Conservation (phyloP, 2,797 vertebrate species). For the Sebastolobus altivelis region DNA sequence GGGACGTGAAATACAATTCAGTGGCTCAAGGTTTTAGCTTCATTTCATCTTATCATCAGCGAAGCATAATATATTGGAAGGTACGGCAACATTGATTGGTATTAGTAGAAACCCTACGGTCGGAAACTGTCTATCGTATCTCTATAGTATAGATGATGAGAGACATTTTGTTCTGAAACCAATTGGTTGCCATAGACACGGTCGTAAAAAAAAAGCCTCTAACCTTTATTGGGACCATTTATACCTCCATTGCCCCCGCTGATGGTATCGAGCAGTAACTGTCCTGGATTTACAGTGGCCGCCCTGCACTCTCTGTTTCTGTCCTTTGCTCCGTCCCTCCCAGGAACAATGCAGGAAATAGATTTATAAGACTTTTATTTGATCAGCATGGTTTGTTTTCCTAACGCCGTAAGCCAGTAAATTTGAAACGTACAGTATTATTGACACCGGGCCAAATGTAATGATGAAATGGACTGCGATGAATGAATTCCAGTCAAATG, state of each 20-base stretch:
- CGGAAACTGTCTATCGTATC: conserved; percentile 14
- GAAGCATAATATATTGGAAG: not conserved
- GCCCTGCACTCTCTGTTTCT: conserved; percentile 55
- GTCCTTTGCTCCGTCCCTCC: conserved; percentile 34
- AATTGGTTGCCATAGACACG: conserved; percentile 63
- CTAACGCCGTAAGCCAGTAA: conserved; percentile 27
- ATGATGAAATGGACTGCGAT: conserved; percentile 5
- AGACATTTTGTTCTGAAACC: conserved; percentile 51
- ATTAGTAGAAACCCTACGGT: not conserved
- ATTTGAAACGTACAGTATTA: conserved; percentile 31
- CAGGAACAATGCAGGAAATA: conserved; percentile 36
- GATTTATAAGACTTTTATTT: conserved; percentile 63
- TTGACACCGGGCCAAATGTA: conserved; percentile 20
- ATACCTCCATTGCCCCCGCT: conserved; percentile 79
- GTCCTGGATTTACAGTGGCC: conserved; percentile 78
- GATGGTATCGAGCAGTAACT: conserved; percentile 81
- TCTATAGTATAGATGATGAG: conserved; percentile 26
- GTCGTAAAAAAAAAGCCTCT: conserved; percentile 63
- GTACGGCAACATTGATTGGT: not conserved
- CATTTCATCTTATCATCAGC: conserved; percentile 3
- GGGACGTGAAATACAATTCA: conserved; percentile 16
- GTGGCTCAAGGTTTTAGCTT: conserved; percentile 9
- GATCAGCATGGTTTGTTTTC: conserved; percentile 54
- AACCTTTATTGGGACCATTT: conserved; percentile 82
- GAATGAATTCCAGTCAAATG: conserved; percentile 15